Base-by-base conservation (phyloP, 2,888 invertebrate genomes). In the Drosophila basisetae region DNA sequence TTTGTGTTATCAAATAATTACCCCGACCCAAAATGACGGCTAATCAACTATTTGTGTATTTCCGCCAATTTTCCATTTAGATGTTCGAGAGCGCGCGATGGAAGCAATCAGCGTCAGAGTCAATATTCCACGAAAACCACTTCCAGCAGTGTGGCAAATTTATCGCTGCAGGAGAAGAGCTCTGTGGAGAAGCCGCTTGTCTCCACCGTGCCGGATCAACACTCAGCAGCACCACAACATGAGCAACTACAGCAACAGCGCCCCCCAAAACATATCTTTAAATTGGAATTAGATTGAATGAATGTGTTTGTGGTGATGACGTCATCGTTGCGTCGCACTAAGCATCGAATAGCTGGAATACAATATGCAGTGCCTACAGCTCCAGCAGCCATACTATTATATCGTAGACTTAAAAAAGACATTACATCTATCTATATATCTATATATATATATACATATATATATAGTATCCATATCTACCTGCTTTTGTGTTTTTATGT, bases 91-190 rank as follows among this genome's bases (percentile, higher is more conserved):
- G 71, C 73, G 56, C 90, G 91, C 56, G 91, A 90, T 47, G 86
- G 90, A 78, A 89, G 89, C 78, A 83, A 90, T 56, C 92, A 92
- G 77, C 92, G 93, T 43, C 93, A 93, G 78, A 93, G 93, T 69
- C 93, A 93, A 74, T 93, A 92, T 78, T 93, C 93, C 69, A 93
- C 91, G 11, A 93, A 93, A 81, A 93, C 93, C 59, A 92, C 90
- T 25, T 91, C 91, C 59, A 92, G 92, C 76, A 93, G 92, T 75
- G 89, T 93, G 59, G 90, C 91, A 55, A 92, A 91, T 76, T 67
- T 92, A 16, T 81, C 92, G 37, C 62, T 90, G 75, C 86, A 83
- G 33, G 82, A 86, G 77, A 91, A 91, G 52, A 73, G 54, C 33
- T 76, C 83, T 33, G 81, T 68, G 39, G 92, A 93, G 68, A 92